These are phyloP conservation scores for Diadegma fenestrale DNA, from an alignment of 2,888 invertebrate genomes.

Conservation along the genomic window DNA sequence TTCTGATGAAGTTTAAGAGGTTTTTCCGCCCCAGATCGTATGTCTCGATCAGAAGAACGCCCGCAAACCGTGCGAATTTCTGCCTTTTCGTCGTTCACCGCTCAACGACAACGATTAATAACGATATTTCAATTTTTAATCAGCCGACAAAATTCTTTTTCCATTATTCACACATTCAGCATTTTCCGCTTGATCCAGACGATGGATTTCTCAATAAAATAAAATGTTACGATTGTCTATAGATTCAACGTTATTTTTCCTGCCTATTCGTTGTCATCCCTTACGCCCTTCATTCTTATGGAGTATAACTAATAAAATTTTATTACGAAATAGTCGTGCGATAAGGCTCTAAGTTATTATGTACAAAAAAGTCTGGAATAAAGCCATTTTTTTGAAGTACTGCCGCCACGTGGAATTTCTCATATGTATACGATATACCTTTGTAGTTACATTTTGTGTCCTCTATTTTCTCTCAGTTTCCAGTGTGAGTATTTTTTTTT, in stretches of 20 bases:
- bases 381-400: constrained; percentile 21
- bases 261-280: not conserved
- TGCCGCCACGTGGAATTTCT: not conserved
- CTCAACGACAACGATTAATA: not conserved
- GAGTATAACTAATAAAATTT: not conserved
- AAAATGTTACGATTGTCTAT: not conserved
- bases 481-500: not conserved
- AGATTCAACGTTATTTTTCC: not conserved
- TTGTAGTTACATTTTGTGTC: constrained; percentile 8
- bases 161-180: not conserved
- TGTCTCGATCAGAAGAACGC: constrained; percentile 6
- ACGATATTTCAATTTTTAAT: not conserved
- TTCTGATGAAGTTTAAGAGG: constrained; percentile 67
- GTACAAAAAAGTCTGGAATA: constrained; percentile 6
- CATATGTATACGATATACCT: constrained; percentile 22
- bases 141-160: not conserved
- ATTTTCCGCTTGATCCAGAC: not conserved
- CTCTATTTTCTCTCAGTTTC: not conserved
- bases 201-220: not conserved
- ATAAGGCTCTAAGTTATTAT: not conserved
- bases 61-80: not conserved
- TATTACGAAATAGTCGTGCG: not conserved
- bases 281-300: not conserved
- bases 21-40: constrained; percentile 58
- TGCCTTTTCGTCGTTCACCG: not conserved